These are phyloP conservation scores for Trissonchulus sp. DNA, from an alignment of 2,888 invertebrate species.

Conservation along the genomic window DNA sequence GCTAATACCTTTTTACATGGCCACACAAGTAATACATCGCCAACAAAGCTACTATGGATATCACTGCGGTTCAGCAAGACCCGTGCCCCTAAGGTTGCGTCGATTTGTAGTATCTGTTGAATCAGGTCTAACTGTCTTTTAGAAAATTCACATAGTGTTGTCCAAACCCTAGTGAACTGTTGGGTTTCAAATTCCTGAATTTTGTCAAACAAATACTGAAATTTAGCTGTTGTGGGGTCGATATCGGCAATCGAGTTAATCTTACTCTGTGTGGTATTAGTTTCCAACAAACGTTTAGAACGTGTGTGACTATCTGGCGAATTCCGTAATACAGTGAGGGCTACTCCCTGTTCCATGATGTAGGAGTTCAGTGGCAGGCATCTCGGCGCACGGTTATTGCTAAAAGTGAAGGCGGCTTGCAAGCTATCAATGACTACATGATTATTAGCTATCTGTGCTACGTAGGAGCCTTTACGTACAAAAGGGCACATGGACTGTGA, in stretches of 20 bases:
- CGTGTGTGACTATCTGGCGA: too few species aligned
- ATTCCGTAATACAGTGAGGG: too few species aligned
- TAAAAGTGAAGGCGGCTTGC: neutral
- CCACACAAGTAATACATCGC: conserved; percentile 11
- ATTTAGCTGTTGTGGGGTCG: neutral
- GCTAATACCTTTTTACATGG: neutral
- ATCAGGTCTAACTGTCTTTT: too few species aligned
- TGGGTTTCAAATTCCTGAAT: neutral
- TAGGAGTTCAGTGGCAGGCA: too few species aligned
- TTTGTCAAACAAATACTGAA: conserved; percentile 12
- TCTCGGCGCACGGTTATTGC: too few species aligned
- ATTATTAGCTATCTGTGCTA: neutral
- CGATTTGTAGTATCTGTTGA: conserved; percentile 6
- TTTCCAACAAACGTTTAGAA: too few species aligned
- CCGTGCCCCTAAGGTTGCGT: conserved; percentile 11
- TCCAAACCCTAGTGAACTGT: neutral
- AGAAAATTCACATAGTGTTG: too few species aligned
- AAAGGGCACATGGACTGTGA: too few species aligned
- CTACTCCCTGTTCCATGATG: too few species aligned
- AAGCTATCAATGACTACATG: neutral
- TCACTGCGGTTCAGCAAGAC: neutral
- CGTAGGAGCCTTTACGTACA: neutral
- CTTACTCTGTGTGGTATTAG: too few species aligned
- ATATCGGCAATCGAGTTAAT: neutral
- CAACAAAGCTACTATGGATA: conserved; percentile 7